These are phyloP conservation scores for Ammodytes marinus DNA, from an alignment of 2,113 vertebrate genomes.

Conservation along the genomic window DNA sequence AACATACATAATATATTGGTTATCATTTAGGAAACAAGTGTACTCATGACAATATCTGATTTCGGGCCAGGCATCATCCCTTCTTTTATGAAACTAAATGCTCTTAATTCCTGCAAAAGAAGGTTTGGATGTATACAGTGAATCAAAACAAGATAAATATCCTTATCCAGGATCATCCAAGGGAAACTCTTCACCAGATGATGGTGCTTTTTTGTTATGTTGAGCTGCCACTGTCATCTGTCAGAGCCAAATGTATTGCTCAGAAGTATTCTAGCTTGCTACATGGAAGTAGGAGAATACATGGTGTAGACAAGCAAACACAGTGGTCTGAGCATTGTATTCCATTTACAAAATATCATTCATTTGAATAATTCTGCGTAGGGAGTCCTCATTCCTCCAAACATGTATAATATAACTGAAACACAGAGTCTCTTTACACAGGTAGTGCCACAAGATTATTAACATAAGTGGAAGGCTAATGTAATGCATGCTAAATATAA, in stretches of 20 bases:
- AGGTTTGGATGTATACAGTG: constrained; percentile 27
- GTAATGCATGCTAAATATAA: constrained; percentile 3
- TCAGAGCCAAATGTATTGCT: not conserved
- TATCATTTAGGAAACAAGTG: not conserved
- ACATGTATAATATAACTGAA: not conserved
- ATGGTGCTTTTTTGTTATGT: constrained; percentile 29
- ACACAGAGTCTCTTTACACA: not conserved
- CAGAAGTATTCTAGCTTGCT: constrained; percentile 19
- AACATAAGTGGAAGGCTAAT: not conserved
- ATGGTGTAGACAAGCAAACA: not conserved
- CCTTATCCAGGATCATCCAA: constrained; percentile 72
- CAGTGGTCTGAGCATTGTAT: not conserved
- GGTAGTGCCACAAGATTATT: not conserved
- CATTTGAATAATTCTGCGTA: not conserved
- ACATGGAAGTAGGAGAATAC: constrained; percentile 12
- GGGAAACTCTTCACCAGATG: constrained; percentile 43
- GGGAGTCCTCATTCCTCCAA: not conserved
- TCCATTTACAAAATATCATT: not conserved
- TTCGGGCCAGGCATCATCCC: not conserved
- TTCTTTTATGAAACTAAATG: not conserved
- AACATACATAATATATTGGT: no score
- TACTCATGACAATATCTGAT: not conserved
- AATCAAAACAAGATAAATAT: constrained; percentile 49
- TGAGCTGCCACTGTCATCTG: constrained; percentile 28
- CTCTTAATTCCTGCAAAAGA: constrained; percentile 37